A percentile compares a stretch with the other conserved stretches of the same genome.
These are phyloP conservation scores for Opisthograptis luteolata DNA, from an alignment of 2,888 invertebrate species.

Conservation along the genomic window DNA sequence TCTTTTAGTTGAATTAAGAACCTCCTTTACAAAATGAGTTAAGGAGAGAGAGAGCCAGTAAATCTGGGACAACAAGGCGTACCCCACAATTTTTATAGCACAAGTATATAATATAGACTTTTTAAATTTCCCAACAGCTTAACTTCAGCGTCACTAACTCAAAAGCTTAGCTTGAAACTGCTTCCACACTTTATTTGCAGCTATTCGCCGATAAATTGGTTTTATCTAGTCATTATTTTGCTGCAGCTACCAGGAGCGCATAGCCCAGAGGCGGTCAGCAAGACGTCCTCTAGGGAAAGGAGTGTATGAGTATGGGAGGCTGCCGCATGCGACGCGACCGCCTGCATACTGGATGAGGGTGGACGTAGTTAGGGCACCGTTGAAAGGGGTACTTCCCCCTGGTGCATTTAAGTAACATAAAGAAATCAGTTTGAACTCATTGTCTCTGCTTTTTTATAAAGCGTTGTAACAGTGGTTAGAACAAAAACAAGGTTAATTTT, in stretches of 20 bases:
- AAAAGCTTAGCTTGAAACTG: slow-evolving; percentile 20
- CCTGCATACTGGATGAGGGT: slow-evolving; percentile 35
- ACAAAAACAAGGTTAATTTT: too few species aligned
- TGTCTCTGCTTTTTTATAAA: too few species aligned
- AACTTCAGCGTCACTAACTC: slow-evolving; percentile 17
- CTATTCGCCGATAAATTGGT: slow-evolving; percentile 29
- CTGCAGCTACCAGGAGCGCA: slow-evolving; percentile 54
- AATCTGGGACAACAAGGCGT: too few species aligned
- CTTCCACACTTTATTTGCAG: slow-evolving; percentile 20
- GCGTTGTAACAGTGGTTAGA: too few species aligned
- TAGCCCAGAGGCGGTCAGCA: slow-evolving; percentile 62
- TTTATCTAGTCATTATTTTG: slow-evolving; percentile 39
- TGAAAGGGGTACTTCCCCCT: background rate
- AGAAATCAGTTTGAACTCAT: too few species aligned
- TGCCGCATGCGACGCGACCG: slow-evolving; percentile 52
- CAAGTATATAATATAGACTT: too few species aligned
- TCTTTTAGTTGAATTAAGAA: too few species aligned
- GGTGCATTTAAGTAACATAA: background rate
- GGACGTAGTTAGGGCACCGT: slow-evolving; percentile 11
- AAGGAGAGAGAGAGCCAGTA: too few species aligned
- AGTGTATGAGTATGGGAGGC: slow-evolving; percentile 14
- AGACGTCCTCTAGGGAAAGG: slow-evolving; percentile 54
- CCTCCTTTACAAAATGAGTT: too few species aligned
- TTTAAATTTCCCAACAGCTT: slow-evolving; percentile 12
- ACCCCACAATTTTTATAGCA: too few species aligned